These are phyloP conservation scores for Pseudochromis fuscus DNA, from an alignment of 2,797 vertebrate genomes.

Conservation along the genomic window DNA sequence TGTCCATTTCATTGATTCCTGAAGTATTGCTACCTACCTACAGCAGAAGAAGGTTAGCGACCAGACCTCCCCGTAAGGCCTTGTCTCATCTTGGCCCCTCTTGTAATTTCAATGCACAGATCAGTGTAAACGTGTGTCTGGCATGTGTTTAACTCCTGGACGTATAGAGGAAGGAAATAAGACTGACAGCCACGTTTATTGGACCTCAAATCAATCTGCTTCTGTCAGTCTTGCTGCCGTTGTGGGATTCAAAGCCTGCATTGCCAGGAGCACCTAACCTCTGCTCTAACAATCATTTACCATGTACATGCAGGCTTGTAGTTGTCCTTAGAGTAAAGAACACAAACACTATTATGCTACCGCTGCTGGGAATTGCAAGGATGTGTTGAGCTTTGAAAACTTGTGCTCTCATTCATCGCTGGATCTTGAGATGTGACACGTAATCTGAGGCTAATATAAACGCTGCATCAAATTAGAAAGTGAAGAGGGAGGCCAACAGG, in stretches of 20 bases:
- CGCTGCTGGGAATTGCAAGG: constrained; percentile 26
- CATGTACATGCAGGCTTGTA: constrained; percentile 43
- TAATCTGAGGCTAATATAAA: constrained; percentile 63
- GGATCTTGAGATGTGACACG: constrained; percentile 37
- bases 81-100: constrained; percentile 15
- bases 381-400: constrained; percentile 37
- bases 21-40: background rate
- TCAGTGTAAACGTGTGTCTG: constrained; percentile 38
- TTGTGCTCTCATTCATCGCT: constrained; percentile 20
- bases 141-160: constrained; percentile 55
- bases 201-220: constrained; percentile 68
- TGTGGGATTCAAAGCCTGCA: constrained; percentile 44
- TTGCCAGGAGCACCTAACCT: constrained; percentile 51
- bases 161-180: constrained; percentile 43
- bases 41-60: constrained; percentile 7
- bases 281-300: constrained; percentile 56
- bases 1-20: background rate
- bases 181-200: constrained; percentile 63
- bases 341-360: constrained; percentile 22
- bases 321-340: constrained; percentile 45
- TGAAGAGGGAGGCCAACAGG: constrained; percentile 52
- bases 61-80: constrained; percentile 19
- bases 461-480: constrained; percentile 53
- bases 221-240: constrained; percentile 61
- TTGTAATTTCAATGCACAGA: constrained; percentile 43